Conservation (phyloP, 2,888 invertebrate genomes). For the Cataglyphis cursor region DNA sequence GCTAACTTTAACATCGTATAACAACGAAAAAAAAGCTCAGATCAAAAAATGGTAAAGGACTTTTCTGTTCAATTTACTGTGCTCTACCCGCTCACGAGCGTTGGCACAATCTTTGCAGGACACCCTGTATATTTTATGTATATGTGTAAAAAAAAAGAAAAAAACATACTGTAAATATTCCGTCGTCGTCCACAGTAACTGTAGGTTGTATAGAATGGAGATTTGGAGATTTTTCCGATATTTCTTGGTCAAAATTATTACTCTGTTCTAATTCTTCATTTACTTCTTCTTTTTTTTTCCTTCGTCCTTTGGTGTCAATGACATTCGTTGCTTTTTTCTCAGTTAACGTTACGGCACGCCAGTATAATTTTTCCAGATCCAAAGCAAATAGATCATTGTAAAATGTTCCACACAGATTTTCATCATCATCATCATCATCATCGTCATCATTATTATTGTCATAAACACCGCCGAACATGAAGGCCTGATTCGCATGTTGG, state of each 20-base stretch:
- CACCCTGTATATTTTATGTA: not conserved
- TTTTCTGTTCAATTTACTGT: too few species aligned
- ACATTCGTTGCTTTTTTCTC: conserved; percentile 86
- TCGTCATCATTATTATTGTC: conserved; percentile 88
- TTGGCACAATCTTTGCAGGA: too few species aligned
- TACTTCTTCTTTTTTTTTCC: conserved; percentile 85
- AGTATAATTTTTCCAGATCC: conserved; percentile 92
- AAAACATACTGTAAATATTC: conserved; percentile 92
- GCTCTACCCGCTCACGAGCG: too few species aligned
- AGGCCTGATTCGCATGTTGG: conserved; percentile 89
- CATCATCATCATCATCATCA: conserved; percentile 89
- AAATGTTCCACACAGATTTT: conserved; percentile 93
- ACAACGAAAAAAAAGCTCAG: too few species aligned
- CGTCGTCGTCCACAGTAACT: conserved; percentile 91
- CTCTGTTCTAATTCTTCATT: conserved; percentile 80
- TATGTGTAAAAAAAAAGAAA: not conserved
- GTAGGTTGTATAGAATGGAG: conserved; percentile 72
- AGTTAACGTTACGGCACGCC: conserved; percentile 88
- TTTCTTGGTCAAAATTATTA: conserved; percentile 81
- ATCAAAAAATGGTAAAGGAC: too few species aligned
- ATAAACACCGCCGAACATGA: conserved; percentile 95
- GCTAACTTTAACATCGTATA: too few species aligned
- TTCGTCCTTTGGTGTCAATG: conserved; percentile 69
- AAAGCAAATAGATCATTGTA: conserved; percentile 93
- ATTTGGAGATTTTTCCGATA: conserved; percentile 36